Evolutionary conservation across 2,113 vertebrate species (phyloP).

Genomic region (Serinus canaria): DNA sequence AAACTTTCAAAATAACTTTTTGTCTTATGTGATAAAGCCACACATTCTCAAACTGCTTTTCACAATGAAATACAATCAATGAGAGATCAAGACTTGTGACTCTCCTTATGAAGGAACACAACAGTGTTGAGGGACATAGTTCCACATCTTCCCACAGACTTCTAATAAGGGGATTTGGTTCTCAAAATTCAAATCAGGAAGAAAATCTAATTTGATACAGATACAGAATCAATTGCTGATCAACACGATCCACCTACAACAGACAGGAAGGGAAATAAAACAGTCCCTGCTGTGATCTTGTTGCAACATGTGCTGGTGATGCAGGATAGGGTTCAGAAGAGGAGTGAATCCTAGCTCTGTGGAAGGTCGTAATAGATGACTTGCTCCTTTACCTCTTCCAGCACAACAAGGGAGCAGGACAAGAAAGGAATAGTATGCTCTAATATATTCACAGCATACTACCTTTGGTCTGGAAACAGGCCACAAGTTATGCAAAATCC

Average conservation of each 20-base stretch:
- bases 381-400: not conserved
- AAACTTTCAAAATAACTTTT: not conserved
- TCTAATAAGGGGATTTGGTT: not conserved
- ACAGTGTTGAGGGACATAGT: not conserved
- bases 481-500: not conserved
- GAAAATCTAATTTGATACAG: not conserved
- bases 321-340: not conserved
- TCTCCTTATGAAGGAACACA: not conserved
- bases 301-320: not conserved
- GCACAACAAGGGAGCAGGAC: not conserved
- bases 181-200: not conserved
- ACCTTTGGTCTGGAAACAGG: not conserved
- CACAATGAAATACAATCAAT: not conserved
- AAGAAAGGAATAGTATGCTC: not conserved
- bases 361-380: not conserved
- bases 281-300: not conserved
- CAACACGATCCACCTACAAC: not conserved
- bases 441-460: not conserved
- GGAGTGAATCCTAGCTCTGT: not conserved
- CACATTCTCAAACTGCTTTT: not conserved
- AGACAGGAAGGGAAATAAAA: not conserved
- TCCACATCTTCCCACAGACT: not conserved
- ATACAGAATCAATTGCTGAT: not conserved
- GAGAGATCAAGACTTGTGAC: not conserved
- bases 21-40: not conserved